Conservation (phyloP, 35 echinoderm and acorn worm species). For the Nesometra sesokonis region DNA sequence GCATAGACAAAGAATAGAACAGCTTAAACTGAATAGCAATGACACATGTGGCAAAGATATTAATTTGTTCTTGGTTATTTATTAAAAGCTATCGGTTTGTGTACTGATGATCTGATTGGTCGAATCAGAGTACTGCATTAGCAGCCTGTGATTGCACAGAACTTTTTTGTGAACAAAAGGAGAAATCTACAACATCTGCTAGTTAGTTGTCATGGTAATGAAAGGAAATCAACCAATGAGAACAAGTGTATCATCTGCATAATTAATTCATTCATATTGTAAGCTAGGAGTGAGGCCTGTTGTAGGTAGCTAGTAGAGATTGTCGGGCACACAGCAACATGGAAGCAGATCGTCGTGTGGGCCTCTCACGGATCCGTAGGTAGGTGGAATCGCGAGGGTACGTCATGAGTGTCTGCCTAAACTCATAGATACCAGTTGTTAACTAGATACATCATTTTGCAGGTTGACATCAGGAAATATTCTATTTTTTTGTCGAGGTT, state of each 20-base stretch:
- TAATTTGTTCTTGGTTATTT: neutral
- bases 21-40: neutral
- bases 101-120: neutral
- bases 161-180: neutral
- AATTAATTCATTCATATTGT: neutral
- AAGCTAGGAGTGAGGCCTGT: neutral
- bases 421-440: neutral
- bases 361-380: neutral
- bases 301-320: neutral
- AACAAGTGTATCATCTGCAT: neutral
- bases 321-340: neutral
- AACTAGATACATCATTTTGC: too few relatives aligned
- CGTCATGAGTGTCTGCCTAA: neutral
- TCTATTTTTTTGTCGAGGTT: too few relatives aligned
- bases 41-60: neutral
- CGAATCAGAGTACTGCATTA: neutral
- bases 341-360: neutral
- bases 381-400: neutral
- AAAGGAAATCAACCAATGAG: neutral
- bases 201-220: neutral
- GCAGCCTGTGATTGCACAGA: neutral
- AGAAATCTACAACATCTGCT: neutral
- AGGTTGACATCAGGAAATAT: too few relatives aligned
- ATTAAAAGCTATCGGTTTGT: neutral
- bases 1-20: neutral